Percentiles rank a stretch among this genome's conserved stretches.
phyloP scores from a whole-genome alignment of 2,113 vertebrate genomes.

The Petrocephalus microphthalmus region DNA sequence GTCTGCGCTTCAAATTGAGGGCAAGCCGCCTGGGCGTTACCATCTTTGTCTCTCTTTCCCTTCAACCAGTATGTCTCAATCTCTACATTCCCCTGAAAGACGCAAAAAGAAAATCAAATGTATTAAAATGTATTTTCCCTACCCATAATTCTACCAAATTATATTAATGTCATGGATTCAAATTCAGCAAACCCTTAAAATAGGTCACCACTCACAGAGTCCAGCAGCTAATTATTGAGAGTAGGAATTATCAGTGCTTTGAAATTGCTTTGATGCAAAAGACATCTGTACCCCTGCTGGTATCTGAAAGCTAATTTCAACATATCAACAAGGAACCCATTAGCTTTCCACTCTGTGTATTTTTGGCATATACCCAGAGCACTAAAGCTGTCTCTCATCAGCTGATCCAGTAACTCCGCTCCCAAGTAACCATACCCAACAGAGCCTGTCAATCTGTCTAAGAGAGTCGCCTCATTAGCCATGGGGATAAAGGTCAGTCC shows the following conservation, averaged over 20 bases:
- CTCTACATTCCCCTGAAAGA: conserved; percentile 55
- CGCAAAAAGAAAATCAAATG: neutral
- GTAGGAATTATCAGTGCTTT: neutral
- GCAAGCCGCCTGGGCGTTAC: conserved; percentile 60
- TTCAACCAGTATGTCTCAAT: conserved; percentile 66
- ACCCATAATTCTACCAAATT: neutral
- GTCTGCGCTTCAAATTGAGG: conserved; percentile 61
- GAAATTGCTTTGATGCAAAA: conserved; percentile 27
- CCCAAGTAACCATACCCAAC: neutral
- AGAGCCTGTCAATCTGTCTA: neutral
- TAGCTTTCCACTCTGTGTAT: neutral
- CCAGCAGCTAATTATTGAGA: neutral
- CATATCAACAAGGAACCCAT: conserved; percentile 12
- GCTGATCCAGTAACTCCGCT: neutral
- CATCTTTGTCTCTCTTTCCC: conserved; percentile 60
- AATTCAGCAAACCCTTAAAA: neutral
- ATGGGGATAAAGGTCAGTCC: neutral
- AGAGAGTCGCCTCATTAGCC: neutral
- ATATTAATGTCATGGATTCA: neutral
- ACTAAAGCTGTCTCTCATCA: neutral
- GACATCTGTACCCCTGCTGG: conserved; percentile 5
- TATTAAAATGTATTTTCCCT: neutral
- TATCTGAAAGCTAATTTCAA: conserved; percentile 31
- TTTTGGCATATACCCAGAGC: neutral
- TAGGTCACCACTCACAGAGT: neutral